A percentile compares a stretch with the other conserved stretches of the same genome.
Conservation (phyloP, 1,140 invertebrate species). For the Nautilus pompilius region DNA sequence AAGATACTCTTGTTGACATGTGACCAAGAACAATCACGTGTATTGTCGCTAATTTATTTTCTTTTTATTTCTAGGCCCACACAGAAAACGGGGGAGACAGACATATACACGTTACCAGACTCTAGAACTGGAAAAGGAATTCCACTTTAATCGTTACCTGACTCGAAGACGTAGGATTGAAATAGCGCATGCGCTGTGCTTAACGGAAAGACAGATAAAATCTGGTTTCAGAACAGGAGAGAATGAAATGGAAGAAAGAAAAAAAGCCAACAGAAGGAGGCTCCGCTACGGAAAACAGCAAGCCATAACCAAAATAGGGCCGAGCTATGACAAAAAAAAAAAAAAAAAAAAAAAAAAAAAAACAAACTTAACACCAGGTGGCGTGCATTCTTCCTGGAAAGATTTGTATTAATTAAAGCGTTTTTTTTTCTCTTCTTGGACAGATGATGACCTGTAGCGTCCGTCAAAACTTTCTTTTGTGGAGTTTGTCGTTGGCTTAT, state of each 20-base stretch:
- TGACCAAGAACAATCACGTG: too few relatives aligned
- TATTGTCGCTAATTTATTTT: not conserved
- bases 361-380: too few relatives aligned
- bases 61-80: constrained; percentile 44
- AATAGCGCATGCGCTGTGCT: constrained; percentile 79
- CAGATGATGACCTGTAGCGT: too few relatives aligned
- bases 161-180: constrained; percentile 73
- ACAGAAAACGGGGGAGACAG: constrained; percentile 88
- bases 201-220: constrained; percentile 82
- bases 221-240: constrained; percentile 78
- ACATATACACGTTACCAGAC: constrained; percentile 87
- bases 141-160: constrained; percentile 64
- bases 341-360: too few relatives aligned
- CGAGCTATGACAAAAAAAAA: not conserved
- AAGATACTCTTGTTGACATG: too few relatives aligned
- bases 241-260: constrained; percentile 99
- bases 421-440: too few relatives aligned
- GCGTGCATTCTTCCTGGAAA: too few relatives aligned
- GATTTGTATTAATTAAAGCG: too few relatives aligned
- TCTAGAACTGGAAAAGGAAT: constrained; percentile 64
- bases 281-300: not conserved
- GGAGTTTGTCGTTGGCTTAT: too few relatives aligned
- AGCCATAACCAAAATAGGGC: not conserved
- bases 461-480: too few relatives aligned
- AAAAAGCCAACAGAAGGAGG: constrained; percentile 68